phyloP scores from a whole-genome alignment of 2,888 invertebrate genomes.

The Epinotia brunnichana region DNA sequence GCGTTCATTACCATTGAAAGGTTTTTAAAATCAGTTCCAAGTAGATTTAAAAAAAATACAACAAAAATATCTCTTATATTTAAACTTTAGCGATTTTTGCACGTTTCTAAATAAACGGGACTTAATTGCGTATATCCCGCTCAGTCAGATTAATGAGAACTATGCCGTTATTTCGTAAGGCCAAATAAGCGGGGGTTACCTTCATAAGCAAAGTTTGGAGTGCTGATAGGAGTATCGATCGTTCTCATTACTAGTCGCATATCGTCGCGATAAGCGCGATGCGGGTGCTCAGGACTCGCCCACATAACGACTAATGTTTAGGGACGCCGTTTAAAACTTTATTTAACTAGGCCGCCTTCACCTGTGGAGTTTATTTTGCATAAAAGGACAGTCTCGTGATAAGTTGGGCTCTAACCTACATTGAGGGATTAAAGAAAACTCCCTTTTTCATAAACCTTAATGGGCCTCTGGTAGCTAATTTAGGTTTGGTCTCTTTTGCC shows the following conservation, averaged over 20 bases:
- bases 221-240: slow-evolving; percentile 71
- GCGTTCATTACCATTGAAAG: no score
- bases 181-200: slow-evolving; percentile 42
- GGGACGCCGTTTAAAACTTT: slow-evolving; percentile 38
- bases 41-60: no score
- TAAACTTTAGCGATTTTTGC: no score
- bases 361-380: slow-evolving; percentile 10
- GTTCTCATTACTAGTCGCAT: slow-evolving; percentile 75
- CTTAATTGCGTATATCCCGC: background rate
- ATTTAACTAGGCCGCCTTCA: slow-evolving; percentile 21
- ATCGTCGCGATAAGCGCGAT: slow-evolving; percentile 66
- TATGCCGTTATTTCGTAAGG: slow-evolving; percentile 39
- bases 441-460: background rate
- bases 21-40: no score
- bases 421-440: background rate
- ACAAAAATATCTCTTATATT: no score
- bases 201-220: slow-evolving; percentile 76
- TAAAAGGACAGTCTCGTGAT: background rate
- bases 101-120: no score
- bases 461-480: background rate
- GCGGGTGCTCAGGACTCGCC: slow-evolving; percentile 70
- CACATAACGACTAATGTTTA: slow-evolving; percentile 46
- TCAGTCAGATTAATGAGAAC: slow-evolving; percentile 1
- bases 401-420: background rate
- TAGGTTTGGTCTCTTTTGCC: no score